A percentile compares a stretch with the other conserved stretches of the same genome.
Conservation (phyloP, 2,113 vertebrate genomes). For the Lampris incognitus region DNA sequence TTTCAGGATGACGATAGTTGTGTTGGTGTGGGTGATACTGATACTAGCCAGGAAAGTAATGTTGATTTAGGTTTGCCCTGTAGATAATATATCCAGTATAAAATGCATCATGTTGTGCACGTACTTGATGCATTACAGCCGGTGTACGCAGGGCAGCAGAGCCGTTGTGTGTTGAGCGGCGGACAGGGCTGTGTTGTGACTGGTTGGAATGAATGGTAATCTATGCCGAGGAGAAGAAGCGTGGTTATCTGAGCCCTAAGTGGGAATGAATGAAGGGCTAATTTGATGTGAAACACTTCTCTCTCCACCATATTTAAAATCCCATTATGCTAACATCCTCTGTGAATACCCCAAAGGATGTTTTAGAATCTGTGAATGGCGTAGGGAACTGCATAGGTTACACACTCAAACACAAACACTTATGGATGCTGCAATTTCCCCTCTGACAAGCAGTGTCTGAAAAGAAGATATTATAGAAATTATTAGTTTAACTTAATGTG, state of each 20-base stretch:
- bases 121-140: neutral
- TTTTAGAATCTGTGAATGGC: constrained; percentile 31
- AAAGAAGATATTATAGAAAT: constrained; percentile 46
- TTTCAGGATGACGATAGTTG: neutral
- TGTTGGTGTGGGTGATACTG: neutral
- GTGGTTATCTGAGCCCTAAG: constrained; percentile 66
- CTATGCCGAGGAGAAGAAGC: constrained; percentile 65
- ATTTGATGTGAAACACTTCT: constrained; percentile 74
- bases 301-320: constrained; percentile 78
- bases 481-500: constrained; percentile 57
- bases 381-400: constrained; percentile 50
- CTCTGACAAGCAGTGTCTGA: constrained; percentile 21
- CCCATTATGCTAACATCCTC: constrained; percentile 66
- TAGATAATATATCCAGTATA: neutral
- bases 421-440: constrained; percentile 36
- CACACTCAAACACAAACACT: constrained; percentile 24
- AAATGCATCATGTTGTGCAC: neutral
- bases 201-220: constrained; percentile 62
- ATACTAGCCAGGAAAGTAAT: constrained; percentile 5
- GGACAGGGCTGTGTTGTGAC: constrained; percentile 52
- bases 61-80: neutral
- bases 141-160: neutral
- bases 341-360: constrained; percentile 52
- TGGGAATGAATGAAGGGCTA: constrained; percentile 72
- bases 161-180: constrained; percentile 15